Evolutionary conservation across 92 coral and sea anemone species (phyloP), one percentile per base, ranked within the genome.

Genomic region (Epizoanthus stellaris): DNA sequence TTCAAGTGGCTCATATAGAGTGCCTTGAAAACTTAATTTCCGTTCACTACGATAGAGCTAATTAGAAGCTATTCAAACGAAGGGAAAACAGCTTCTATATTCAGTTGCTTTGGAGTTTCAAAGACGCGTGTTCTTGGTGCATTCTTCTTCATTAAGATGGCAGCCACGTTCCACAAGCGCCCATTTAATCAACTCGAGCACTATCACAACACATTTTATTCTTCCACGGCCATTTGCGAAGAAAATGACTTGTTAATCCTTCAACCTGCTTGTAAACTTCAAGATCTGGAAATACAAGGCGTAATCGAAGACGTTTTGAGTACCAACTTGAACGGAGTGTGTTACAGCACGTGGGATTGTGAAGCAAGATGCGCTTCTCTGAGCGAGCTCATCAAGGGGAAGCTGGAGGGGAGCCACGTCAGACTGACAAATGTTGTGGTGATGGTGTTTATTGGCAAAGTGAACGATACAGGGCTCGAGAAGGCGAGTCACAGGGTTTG

Each of bases 181-280:
- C 49, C 82, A 20, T 77, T 77, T 19, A 73, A 40, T 42, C 83
- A 34, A 16, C 73, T 67, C 20, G 60, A 77, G 67, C 80, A 20
- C 10, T 70, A 45, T 43, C 82, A 36, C 1, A 15, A 23, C 64
- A 62, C 15, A 40, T n/a, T 43, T 38, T 80, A 45, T 21, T 13
- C 30, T 13, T 6, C 61, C 10, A 20, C 91, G 34, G 5, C 73
- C 43, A 60, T 75, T 25, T 76, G 53, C 62, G 70, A 84, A 10
- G 68, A 86, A 20, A 89, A 75, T 12, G 93, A 90, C 52, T 76
- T 94, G 47, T 71, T 90, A 21, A 92, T 94, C 59, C 91, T 94
- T 30, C 98, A 94, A 70, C 98, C 98, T 0, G 98, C 98, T 19
- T 94, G 98, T n/a, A 87, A 91, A 70, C 92, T 94, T 23, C 98